These are phyloP conservation scores for Halictus rubicundus DNA, from an alignment of 1,140 invertebrate species.

Conservation along the genomic window DNA sequence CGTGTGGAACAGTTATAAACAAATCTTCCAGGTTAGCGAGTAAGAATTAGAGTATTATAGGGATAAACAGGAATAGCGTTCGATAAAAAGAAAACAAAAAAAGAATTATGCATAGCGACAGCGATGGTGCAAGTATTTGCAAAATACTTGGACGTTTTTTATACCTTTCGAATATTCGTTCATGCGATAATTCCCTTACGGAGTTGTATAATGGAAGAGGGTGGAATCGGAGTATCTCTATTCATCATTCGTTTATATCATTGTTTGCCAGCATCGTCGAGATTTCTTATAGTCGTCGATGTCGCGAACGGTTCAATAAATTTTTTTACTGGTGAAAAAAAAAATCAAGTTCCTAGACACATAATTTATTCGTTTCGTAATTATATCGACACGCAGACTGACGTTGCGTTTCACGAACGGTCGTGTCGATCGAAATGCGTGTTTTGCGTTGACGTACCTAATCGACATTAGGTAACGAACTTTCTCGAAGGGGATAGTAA, in stretches of 20 bases:
- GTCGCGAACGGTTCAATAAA: not conserved
- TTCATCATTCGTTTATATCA: not conserved
- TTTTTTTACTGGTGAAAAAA: not conserved
- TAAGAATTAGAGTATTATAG: constrained; percentile 57
- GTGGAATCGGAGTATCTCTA: not conserved
- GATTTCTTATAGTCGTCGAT: not conserved
- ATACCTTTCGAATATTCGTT: constrained; percentile 31
- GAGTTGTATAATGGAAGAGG: constrained; percentile 1
- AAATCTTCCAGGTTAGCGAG: constrained; percentile 58
- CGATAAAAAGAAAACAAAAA: too few relatives aligned
- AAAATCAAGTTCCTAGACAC: constrained; percentile 10
- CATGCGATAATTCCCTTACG: constrained; percentile 10
- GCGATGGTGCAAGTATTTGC: constrained; percentile 25
- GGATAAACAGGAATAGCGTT: constrained; percentile 50
- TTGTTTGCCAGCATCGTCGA: not conserved
- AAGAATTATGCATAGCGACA: constrained; percentile 37
- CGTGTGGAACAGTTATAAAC: constrained; percentile 19
- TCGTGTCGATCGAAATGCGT: not conserved
- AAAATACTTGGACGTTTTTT: constrained; percentile 31
- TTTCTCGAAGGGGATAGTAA: not conserved
- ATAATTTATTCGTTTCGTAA: not conserved
- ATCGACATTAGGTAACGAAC: constrained; percentile 1
- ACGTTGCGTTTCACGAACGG: not conserved
- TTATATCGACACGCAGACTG: not conserved
- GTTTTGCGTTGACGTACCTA: not conserved